These are phyloP conservation scores for Pteronura brasiliensis DNA, from an alignment of 2,113 vertebrate species.

Conservation along the genomic window DNA sequence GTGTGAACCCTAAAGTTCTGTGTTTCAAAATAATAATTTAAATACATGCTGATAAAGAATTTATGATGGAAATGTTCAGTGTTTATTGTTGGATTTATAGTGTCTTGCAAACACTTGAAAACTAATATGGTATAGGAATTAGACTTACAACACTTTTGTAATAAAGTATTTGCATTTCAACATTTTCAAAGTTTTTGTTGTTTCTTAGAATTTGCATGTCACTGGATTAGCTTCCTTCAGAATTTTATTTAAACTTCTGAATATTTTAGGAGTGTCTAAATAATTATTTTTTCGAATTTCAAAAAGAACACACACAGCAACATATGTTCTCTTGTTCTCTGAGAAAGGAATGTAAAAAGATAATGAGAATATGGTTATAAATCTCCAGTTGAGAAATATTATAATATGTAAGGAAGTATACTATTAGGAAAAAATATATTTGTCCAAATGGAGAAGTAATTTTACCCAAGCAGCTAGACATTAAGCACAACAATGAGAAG, in stretches of 20 bases:
- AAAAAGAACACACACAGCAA: background rate
- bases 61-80: background rate
- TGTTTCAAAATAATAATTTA: background rate
- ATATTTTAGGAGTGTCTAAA: background rate
- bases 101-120: slow-evolving; percentile 5
- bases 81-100: background rate
- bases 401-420: background rate
- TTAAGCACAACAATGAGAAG: background rate
- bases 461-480: background rate
- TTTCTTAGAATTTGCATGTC: background rate
- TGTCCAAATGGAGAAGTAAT: background rate
- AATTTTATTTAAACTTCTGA: background rate
- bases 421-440: background rate
- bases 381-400: background rate
- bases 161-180: background rate
- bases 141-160: background rate
- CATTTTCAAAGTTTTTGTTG: background rate
- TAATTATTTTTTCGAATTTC: background rate
- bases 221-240: background rate
- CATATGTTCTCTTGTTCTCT: background rate
- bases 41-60: background rate
- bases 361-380: background rate
- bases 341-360: background rate
- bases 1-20: background rate
- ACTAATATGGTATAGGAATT: background rate